phyloP scores from a whole-genome alignment of 1,140 invertebrate genomes.

The Calycopis cecrops region DNA sequence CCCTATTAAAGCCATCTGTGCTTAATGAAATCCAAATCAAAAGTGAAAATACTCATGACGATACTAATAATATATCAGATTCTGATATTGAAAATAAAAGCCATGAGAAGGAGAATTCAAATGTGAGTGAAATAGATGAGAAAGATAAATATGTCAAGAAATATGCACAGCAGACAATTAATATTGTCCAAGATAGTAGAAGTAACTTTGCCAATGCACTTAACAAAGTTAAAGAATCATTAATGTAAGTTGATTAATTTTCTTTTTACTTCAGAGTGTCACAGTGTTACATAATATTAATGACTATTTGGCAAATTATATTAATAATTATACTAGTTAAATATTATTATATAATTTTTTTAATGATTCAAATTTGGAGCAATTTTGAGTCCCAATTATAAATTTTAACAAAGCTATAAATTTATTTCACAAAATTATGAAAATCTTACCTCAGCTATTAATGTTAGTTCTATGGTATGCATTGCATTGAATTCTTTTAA shows the following conservation, averaged over 20 bases:
- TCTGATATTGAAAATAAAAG: slow-evolving; percentile 55
- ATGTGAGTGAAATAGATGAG: slow-evolving; percentile 43
- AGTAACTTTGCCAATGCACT: slow-evolving; percentile 67
- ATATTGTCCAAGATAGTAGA: slow-evolving; percentile 52
- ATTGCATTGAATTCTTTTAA: too few relatives aligned
- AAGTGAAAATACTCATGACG: slow-evolving; percentile 49
- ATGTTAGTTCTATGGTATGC: too few relatives aligned
- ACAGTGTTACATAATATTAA: too few relatives aligned
- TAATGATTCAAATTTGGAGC: too few relatives aligned
- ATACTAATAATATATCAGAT: slow-evolving; percentile 46
- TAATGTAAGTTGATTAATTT: slow-evolving; percentile 51
- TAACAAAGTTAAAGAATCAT: slow-evolving; percentile 66
- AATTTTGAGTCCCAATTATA: too few relatives aligned
- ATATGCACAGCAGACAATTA: slow-evolving; percentile 44
- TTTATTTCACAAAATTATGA: too few relatives aligned
- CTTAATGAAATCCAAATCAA: slow-evolving; percentile 69
- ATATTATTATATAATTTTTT: background rate
- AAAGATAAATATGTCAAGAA: slow-evolving; percentile 50
- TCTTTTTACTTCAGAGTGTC: background rate
- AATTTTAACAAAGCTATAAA: too few relatives aligned
- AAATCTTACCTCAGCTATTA: too few relatives aligned
- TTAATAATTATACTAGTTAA: too few relatives aligned
- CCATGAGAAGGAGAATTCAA: slow-evolving; percentile 55
- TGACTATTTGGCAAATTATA: too few relatives aligned
- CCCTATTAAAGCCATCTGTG: slow-evolving; percentile 67